Evolutionary conservation across 1,140 invertebrate species (phyloP).

Genomic region (Scaptodrosophila lebanonensis): DNA sequence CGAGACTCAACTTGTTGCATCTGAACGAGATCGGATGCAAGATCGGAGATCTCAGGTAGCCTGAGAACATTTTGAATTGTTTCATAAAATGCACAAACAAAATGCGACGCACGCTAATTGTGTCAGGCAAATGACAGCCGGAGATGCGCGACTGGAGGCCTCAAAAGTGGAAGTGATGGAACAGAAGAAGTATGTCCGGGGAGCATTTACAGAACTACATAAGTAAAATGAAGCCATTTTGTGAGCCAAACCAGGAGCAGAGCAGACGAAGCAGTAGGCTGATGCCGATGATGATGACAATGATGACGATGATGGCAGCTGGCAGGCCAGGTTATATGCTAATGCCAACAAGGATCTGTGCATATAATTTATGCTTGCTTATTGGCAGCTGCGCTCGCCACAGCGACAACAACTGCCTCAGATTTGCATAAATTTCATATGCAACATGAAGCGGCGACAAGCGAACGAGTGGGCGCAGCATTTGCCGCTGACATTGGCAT

Average conservation of each 20-base stretch:
- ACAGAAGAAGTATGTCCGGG: slow-evolving; percentile 43
- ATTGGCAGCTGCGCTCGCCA: slow-evolving; percentile 55
- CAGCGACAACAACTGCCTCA: slow-evolving; percentile 7
- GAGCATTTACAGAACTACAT: slow-evolving; percentile 16
- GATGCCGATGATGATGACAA: too few relatives aligned
- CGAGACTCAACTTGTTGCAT: slow-evolving; percentile 27
- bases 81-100: slow-evolving; percentile 68
- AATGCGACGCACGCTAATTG: slow-evolving; percentile 55
- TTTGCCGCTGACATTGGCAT: slow-evolving; percentile 44
- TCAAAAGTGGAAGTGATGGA: slow-evolving; percentile 15
- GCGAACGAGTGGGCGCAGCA: slow-evolving; percentile 49
- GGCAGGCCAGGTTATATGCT: slow-evolving; percentile 65
- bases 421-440: slow-evolving; percentile 73
- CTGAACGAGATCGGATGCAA: too few relatives aligned
- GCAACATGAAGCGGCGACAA: slow-evolving; percentile 52
- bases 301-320: too few relatives aligned
- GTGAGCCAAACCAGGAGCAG: too few relatives aligned
- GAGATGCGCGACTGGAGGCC: background rate
- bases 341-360: slow-evolving; percentile 66
- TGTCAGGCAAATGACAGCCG: slow-evolving; percentile 58
- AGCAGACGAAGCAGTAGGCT: too few relatives aligned
- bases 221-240: slow-evolving; percentile 34
- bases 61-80: slow-evolving; percentile 74
- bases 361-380: slow-evolving; percentile 72
- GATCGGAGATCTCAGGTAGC: too few relatives aligned